Percentiles rank a stretch among this genome's conserved stretches.
Conservation (phyloP, 2,113 vertebrate genomes). For the Thermophis baileyi region DNA sequence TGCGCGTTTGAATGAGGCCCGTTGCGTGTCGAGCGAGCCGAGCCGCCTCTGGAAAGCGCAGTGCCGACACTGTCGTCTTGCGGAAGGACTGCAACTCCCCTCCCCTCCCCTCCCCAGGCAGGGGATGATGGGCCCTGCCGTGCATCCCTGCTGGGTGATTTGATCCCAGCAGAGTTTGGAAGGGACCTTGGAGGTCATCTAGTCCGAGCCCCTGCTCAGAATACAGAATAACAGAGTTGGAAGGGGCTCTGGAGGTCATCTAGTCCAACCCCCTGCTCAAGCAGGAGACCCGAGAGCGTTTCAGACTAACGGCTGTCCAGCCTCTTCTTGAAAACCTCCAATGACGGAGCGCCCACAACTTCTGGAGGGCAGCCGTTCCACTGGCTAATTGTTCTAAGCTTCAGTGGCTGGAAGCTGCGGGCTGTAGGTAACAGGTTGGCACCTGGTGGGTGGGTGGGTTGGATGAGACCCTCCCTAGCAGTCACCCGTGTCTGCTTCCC, state of each 20-base stretch:
- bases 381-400: not conserved
- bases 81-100: not conserved
- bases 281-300: not conserved
- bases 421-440: no score
- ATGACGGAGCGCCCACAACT: not conserved
- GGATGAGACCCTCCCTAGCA: not conserved
- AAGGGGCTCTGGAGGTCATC: no score
- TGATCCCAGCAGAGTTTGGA: no score
- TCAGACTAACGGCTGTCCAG: not conserved
- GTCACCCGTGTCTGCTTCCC: not conserved
- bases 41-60: no score
- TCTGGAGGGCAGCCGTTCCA: not conserved
- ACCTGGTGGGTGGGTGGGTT: not conserved
- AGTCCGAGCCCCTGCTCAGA: not conserved
- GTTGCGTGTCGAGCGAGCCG: not conserved
- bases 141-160: not conserved
- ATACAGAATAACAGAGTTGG: no score
- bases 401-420: no score
- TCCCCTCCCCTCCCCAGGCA: not conserved
- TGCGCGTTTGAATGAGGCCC: no score
- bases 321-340: not conserved
- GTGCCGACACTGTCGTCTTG: not conserved
- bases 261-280: not conserved
- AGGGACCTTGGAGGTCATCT: not conserved
- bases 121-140: not conserved